Evolutionary conservation across 1,140 invertebrate genomes (phyloP).

Genomic region (Steinernema feltiae): DNA sequence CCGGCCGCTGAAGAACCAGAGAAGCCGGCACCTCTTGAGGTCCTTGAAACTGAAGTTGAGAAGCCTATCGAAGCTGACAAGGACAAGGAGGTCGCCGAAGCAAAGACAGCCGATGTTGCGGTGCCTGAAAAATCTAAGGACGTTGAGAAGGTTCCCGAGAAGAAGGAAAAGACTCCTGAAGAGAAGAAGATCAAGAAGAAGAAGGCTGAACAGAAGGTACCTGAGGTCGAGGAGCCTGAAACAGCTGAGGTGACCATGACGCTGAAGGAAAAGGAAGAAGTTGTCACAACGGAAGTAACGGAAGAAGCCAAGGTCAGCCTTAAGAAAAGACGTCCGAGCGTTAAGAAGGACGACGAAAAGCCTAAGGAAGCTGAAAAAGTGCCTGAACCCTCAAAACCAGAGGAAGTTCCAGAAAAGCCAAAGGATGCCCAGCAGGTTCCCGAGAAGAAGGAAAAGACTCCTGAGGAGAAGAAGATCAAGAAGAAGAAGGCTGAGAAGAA

Average conservation of each 20-base stretch:
- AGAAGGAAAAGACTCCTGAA: neutral
- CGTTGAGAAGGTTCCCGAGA: neutral
- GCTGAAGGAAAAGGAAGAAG: neutral
- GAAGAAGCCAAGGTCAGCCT: neutral
- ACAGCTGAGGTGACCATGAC: neutral
- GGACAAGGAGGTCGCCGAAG: no score
- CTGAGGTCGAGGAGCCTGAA: neutral
- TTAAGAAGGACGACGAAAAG: neutral
- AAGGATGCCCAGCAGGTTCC: neutral
- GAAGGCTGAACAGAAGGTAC: neutral
- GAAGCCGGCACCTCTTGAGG: neutral
- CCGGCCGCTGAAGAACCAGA: conserved; percentile 12
- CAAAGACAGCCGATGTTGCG: neutral
- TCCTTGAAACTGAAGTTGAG: neutral
- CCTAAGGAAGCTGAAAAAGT: neutral
- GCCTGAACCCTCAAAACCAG: neutral
- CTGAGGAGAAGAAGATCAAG: neutral
- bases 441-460: neutral
- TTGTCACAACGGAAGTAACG: neutral
- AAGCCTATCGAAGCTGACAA: neutral
- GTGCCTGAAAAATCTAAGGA: neutral
- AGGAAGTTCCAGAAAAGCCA: neutral
- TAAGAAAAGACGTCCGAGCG: neutral
- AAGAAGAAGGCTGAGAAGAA: neutral
- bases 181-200: neutral